A percentile compares a stretch with the other conserved stretches of the same genome.
Conservation (phyloP, 2,888 invertebrate genomes). For the Alloplasta piceator region DNA sequence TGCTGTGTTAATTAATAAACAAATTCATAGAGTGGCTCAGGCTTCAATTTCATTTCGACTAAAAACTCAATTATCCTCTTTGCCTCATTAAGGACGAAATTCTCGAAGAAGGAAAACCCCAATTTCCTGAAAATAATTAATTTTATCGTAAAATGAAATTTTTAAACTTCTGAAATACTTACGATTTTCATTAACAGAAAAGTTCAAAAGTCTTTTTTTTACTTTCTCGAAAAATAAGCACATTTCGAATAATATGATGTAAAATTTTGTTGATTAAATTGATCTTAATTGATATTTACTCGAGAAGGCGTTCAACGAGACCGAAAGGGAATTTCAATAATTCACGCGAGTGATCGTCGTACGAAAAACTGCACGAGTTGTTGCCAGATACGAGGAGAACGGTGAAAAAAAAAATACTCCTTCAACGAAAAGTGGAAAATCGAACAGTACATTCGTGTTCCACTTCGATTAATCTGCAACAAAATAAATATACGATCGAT, state of each 20-base stretch:
- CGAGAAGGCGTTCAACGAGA: background rate
- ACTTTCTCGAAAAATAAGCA: background rate
- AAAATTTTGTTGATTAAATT: slow-evolving; percentile 5
- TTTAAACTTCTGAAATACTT: too few species aligned
- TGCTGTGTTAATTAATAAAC: too few species aligned
- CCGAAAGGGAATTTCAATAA: slow-evolving; percentile 9
- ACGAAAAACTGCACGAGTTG: background rate
- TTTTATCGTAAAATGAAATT: too few species aligned
- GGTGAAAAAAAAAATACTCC: background rate
- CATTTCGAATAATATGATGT: background rate
- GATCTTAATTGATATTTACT: background rate
- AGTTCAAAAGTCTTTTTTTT: background rate
- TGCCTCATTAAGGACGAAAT: too few species aligned
- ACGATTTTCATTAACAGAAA: too few species aligned
- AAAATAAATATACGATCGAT: too few species aligned
- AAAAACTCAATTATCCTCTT: too few species aligned
- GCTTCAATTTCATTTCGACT: too few species aligned
- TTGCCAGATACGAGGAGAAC: background rate
- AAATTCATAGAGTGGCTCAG: too few species aligned
- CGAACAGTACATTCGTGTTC: slow-evolving; percentile 7
- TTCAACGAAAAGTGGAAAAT: slow-evolving; percentile 27
- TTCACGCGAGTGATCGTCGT: slow-evolving; percentile 3
- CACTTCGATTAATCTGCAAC: slow-evolving; percentile 16
- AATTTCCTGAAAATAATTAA: too few species aligned
- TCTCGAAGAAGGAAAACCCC: too few species aligned